phyloP scores from a whole-genome alignment of 92 coral and sea anemone genomes.

The Parazoanthus swiftii region DNA sequence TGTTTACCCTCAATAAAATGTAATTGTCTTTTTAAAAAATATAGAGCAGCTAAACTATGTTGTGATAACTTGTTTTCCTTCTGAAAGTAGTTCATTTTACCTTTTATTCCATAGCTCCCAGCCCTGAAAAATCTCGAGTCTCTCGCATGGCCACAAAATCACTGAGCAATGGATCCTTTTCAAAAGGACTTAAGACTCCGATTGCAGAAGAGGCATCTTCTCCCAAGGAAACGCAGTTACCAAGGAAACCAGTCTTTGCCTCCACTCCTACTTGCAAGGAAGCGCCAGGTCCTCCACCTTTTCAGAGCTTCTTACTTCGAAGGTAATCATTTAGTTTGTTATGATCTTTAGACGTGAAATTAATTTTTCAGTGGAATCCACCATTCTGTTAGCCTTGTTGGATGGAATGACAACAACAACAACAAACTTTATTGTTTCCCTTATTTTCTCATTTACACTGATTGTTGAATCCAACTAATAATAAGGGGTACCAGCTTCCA shows the following conservation, averaged over 20 bases:
- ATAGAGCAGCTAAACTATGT: neutral
- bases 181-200: neutral
- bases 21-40: too few relatives aligned
- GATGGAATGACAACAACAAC: too few relatives aligned
- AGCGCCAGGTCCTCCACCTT: neutral
- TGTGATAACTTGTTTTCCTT: too few relatives aligned
- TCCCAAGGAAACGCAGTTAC: neutral
- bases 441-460: too few relatives aligned
- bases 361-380: too few relatives aligned
- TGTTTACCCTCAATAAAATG: neutral
- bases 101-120: neutral
- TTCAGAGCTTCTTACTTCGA: neutral
- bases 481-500: too few relatives aligned
- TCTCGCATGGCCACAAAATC: slow-evolving; percentile 2
- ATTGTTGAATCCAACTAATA: too few relatives aligned
- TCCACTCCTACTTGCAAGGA: slow-evolving; percentile 24
- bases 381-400: too few relatives aligned
- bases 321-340: neutral
- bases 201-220: neutral
- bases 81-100: too few relatives aligned
- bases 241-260: slow-evolving; percentile 20
- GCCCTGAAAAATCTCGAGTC: slow-evolving; percentile 16
- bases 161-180: neutral
- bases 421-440: too few relatives aligned
- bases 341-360: too few relatives aligned